A percentile compares a stretch with the other conserved stretches of the same genome.
These are phyloP conservation scores for Panagrolaimus sp. DNA, from an alignment of 1,140 invertebrate genomes.

Conservation along the genomic window DNA sequence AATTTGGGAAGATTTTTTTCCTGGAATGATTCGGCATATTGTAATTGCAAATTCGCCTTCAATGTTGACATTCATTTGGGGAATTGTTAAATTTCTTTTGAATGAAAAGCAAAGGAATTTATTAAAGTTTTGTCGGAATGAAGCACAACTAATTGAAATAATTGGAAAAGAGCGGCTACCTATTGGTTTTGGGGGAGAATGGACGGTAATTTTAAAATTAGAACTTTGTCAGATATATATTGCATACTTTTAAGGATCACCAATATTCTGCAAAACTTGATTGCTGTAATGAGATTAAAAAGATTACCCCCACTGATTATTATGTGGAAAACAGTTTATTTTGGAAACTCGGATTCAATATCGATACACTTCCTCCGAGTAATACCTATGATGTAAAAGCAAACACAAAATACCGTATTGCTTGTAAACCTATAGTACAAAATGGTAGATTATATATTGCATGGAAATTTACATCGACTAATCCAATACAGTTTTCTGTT, in stretches of 20 bases:
- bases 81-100: slow-evolving; percentile 23
- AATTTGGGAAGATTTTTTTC: slow-evolving; percentile 30
- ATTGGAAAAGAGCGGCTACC: slow-evolving; percentile 18
- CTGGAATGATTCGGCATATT: slow-evolving; percentile 26
- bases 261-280: slow-evolving; percentile 15
- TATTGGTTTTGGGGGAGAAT: slow-evolving; percentile 26
- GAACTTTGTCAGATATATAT: not conserved
- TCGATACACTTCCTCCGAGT: not conserved
- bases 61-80: slow-evolving; percentile 23
- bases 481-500: slow-evolving; percentile 9
- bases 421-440: slow-evolving; percentile 14
- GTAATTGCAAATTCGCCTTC: slow-evolving; percentile 24
- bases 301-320: slow-evolving; percentile 17
- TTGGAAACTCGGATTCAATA: slow-evolving; percentile 17
- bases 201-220: slow-evolving; percentile 18
- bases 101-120: slow-evolving; percentile 26
- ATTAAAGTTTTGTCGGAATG: slow-evolving; percentile 21
- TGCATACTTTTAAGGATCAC: slow-evolving; percentile 22
- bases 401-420: slow-evolving; percentile 13
- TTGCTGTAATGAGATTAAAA: slow-evolving; percentile 28
- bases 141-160: slow-evolving; percentile 12
- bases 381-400: slow-evolving; percentile 14
- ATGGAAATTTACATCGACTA: slow-evolving; percentile 22
- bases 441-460: slow-evolving; percentile 19
- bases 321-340: slow-evolving; percentile 23